Percentiles rank a stretch among this genome's conserved stretches.
phyloP scores from a whole-genome alignment of 2,113 vertebrate species.

The Myotis davidii region DNA sequence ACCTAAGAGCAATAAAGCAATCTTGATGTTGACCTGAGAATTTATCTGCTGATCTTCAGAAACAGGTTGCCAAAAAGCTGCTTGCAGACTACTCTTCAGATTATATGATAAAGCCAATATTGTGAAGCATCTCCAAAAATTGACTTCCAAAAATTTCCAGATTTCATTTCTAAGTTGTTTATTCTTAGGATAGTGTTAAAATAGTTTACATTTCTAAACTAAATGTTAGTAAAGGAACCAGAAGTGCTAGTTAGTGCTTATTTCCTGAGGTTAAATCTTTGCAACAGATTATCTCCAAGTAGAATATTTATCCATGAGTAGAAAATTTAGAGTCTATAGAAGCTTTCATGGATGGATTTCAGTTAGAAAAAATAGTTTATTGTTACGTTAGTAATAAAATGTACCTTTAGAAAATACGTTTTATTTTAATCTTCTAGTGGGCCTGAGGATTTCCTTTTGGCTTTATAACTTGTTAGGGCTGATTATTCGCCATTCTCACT shows the following conservation, averaged over 20 bases:
- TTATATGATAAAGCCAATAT: constrained; percentile 8
- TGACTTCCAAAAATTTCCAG: background rate
- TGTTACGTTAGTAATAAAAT: constrained; percentile 39
- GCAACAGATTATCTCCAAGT: background rate
- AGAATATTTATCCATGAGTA: constrained; percentile 34
- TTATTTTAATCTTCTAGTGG: constrained; percentile 34
- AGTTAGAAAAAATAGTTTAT: constrained; percentile 6
- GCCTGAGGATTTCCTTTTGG: background rate
- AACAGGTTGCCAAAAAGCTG: background rate
- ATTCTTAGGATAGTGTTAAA: constrained; percentile 38
- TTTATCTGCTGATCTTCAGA: background rate
- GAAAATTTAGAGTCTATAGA: constrained; percentile 44
- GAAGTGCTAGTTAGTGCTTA: background rate
- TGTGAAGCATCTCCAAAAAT: background rate
- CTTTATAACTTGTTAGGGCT: constrained; percentile 20
- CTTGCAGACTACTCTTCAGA: constrained; percentile 6
- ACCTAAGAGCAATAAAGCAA: background rate
- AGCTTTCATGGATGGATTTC: background rate
- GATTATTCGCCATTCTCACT: constrained; percentile 7
- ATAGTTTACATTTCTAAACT: constrained; percentile 8
- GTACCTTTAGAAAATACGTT: constrained; percentile 26
- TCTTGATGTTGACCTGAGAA: constrained; percentile 9
- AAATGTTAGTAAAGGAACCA: constrained; percentile 26
- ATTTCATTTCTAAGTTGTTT: constrained; percentile 26
- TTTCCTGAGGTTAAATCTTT: constrained; percentile 61